Conservation (phyloP, 2,113 vertebrate species). For the Mesoclemmys tuberculata region DNA sequence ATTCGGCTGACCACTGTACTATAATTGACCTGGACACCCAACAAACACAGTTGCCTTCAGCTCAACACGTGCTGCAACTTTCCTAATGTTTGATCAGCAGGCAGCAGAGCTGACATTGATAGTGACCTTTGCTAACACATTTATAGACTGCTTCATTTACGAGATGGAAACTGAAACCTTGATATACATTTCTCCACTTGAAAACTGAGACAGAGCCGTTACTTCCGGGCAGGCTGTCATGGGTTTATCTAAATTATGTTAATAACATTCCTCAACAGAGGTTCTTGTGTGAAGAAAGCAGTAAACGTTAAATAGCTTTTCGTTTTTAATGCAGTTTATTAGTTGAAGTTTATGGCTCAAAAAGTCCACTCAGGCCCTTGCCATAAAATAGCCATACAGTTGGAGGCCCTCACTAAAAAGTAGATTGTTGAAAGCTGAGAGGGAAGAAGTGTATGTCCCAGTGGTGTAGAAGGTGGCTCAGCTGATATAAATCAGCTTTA, state of each 20-base stretch:
- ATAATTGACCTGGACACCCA: neutral
- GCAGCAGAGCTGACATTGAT: neutral
- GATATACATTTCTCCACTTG: neutral
- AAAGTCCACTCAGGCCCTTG: neutral
- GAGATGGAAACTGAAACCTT: neutral
- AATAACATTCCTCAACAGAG: neutral
- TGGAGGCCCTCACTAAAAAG: neutral
- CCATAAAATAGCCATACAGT: neutral
- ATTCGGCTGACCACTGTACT: neutral
- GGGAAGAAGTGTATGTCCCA: fast-evolving
- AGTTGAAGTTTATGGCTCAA: neutral
- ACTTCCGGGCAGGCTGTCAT: neutral
- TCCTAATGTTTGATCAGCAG: neutral
- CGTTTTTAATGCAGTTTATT: neutral
- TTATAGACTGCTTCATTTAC: neutral
- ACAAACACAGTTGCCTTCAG: neutral
- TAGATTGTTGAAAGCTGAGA: neutral
- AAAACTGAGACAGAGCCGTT: neutral
- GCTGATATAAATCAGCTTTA: neutral
- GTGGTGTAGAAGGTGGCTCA: neutral
- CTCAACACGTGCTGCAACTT: neutral
- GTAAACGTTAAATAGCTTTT: neutral
- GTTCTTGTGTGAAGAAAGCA: neutral
- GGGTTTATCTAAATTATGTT: neutral
- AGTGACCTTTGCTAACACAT: neutral